These are phyloP conservation scores for Alviniconcha strummeri DNA, from an alignment of 2,888 invertebrate genomes.

Conservation along the genomic window DNA sequence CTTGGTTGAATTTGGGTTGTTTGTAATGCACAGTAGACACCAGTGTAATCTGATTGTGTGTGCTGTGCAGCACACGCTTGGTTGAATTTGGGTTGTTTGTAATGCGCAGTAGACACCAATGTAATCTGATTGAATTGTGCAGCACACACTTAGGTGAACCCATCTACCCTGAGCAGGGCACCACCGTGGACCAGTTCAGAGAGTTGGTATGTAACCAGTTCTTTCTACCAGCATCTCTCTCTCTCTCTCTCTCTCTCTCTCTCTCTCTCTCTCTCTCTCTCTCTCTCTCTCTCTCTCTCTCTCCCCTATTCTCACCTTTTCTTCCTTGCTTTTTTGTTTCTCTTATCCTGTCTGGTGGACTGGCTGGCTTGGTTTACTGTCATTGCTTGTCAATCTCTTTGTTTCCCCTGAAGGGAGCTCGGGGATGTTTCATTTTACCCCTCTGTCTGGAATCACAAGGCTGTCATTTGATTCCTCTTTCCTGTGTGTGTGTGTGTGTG, in stretches of 20 bases:
- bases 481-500: background rate
- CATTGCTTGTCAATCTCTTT: no score
- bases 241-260: slow-evolving; percentile 16
- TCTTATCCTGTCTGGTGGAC: background rate
- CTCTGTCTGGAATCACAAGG: no score
- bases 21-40: no score
- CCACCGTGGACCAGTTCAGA: slow-evolving; percentile 7
- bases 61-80: no score
- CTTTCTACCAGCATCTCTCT: background rate
- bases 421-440: no score
- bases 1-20: no score
- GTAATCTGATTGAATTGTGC: background rate
- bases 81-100: no score
- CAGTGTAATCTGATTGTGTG: background rate
- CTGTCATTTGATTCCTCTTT: no score
- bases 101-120: no score
- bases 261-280: slow-evolving; percentile 13
- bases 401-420: no score
- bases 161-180: background rate
- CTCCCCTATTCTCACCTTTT: background rate
- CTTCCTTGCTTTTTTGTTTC: background rate
- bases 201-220: background rate
- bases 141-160: slow-evolving; percentile 1
- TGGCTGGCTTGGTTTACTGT: no score
- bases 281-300: slow-evolving; percentile 19